phyloP scores from a whole-genome alignment of 1,140 invertebrate species.

The Penaeus japonicus region DNA sequence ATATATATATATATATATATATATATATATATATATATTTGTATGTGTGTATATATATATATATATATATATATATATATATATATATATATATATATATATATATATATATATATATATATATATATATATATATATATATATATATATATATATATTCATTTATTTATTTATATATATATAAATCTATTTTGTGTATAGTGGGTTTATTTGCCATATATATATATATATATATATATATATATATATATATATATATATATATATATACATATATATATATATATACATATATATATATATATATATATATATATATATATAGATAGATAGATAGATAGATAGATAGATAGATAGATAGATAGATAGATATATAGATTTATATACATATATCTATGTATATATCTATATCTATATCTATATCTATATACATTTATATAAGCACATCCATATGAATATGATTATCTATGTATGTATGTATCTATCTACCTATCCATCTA shows the following conservation, averaged over 20 bases:
- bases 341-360: neutral
- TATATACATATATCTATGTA: neutral
- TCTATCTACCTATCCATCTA: neutral
- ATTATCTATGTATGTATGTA: neutral
- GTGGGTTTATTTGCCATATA: no score
- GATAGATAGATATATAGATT: neutral
- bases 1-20: neutral
- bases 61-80: neutral
- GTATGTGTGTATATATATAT: neutral
- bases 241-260: slow-evolving; percentile 9
- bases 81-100: neutral
- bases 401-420: neutral
- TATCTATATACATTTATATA: neutral
- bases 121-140: neutral
- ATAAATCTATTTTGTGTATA: no score
- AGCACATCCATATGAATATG: neutral
- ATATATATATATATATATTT: neutral
- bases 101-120: neutral
- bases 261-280: neutral
- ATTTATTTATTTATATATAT: neutral
- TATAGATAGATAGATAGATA: neutral
- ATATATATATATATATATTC: neutral
- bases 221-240: neutral
- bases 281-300: neutral
- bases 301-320: neutral